These are phyloP conservation scores for Asbolus verrucosus DNA, from an alignment of 1,140 invertebrate genomes.

Conservation along the genomic window DNA sequence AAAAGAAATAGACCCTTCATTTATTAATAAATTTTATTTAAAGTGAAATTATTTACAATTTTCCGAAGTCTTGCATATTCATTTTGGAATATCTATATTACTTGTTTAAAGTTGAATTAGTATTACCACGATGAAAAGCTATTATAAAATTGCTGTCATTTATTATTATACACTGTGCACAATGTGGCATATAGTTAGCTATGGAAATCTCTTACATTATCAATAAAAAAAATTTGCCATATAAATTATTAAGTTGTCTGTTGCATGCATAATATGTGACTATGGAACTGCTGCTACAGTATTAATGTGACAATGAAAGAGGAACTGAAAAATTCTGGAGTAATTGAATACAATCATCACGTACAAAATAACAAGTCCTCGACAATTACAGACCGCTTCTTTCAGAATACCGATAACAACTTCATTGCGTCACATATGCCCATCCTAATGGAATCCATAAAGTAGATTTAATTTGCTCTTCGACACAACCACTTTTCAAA, in stretches of 20 bases:
- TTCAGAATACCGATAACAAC: constrained; percentile 46
- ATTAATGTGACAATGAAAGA: neutral
- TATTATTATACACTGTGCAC: too few species aligned
- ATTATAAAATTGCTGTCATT: too few species aligned
- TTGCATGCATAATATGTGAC: neutral
- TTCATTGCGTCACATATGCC: constrained; percentile 48
- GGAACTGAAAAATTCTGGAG: neutral
- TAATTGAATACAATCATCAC: constrained; percentile 29
- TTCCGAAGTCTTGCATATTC: too few species aligned
- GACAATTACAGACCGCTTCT: constrained; percentile 48
- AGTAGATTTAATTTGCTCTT: constrained; percentile 53
- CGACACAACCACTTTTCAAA: constrained; percentile 48
- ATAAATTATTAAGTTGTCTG: neutral
- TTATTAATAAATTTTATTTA: too few species aligned
- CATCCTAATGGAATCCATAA: constrained; percentile 54
- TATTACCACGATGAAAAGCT: too few species aligned
- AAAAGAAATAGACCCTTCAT: too few species aligned
- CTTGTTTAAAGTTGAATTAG: too few species aligned
- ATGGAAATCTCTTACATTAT: too few species aligned
- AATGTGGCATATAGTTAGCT: too few species aligned
- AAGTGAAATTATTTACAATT: too few species aligned
- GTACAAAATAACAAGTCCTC: constrained; percentile 45
- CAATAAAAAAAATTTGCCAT: neutral
- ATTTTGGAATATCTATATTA: too few species aligned
- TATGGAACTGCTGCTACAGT: neutral